Conservation (phyloP, 2,113 vertebrate genomes). For the Todiramphus chloris region DNA sequence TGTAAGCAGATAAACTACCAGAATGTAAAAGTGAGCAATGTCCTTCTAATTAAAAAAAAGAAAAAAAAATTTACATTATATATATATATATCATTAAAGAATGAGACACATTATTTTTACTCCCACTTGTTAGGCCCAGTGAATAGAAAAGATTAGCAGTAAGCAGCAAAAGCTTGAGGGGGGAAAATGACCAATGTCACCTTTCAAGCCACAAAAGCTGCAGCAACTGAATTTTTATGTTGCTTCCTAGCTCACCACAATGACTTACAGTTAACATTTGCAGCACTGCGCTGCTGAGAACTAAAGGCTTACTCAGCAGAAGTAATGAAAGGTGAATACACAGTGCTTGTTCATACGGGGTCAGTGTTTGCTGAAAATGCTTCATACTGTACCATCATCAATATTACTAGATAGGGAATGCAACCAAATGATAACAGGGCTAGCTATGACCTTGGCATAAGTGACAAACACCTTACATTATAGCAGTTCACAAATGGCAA, state of each 20-base stretch:
- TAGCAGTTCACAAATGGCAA: constrained; percentile 55
- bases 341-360: not conserved
- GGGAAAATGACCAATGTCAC: not conserved
- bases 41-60: not conserved
- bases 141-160: not conserved
- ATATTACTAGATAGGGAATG: constrained; percentile 29
- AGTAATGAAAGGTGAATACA: not conserved
- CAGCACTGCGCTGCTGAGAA: not conserved
- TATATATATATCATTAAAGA: not conserved
- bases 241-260: not conserved
- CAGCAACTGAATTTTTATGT: constrained; percentile 58
- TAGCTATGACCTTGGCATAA: constrained; percentile 63
- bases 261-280: constrained; percentile 66
- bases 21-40: not conserved
- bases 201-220: constrained; percentile 37
- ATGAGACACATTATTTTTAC: not conserved
- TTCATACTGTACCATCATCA: constrained; percentile 5
- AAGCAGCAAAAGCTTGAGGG: not conserved
- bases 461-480: constrained; percentile 57
- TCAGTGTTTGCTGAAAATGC: not conserved
- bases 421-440: constrained; percentile 32
- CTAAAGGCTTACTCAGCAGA: constrained; percentile 55
- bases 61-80: not conserved
- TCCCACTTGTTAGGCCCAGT: not conserved
- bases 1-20: not conserved